These are phyloP conservation scores for Chionoecetes opilio DNA, from an alignment of 1,140 invertebrate genomes.

Conservation along the genomic window DNA sequence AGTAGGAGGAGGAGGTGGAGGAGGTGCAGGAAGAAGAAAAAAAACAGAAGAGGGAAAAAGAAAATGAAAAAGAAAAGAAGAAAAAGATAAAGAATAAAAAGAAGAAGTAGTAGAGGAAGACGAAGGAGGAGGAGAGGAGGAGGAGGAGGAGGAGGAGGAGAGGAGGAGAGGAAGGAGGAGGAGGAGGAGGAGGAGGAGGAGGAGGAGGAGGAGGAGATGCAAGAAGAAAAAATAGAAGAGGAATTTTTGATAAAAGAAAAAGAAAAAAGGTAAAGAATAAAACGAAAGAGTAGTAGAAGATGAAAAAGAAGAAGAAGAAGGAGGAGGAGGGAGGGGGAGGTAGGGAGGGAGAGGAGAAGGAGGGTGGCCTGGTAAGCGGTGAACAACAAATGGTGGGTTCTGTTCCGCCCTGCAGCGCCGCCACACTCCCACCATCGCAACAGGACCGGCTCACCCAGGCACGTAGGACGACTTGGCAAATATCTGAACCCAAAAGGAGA, in stretches of 20 bases:
- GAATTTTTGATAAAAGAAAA: too few relatives aligned
- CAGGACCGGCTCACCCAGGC: not conserved
- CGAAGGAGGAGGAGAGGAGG: too few relatives aligned
- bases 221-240: too few relatives aligned
- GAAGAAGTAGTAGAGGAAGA: too few relatives aligned
- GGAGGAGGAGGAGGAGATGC: constrained; percentile 42
- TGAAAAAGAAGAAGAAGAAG: not conserved
- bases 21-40: too few relatives aligned
- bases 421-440: not conserved
- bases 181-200: constrained; percentile 39
- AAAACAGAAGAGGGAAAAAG: too few relatives aligned
- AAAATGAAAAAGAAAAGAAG: too few relatives aligned
- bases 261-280: too few relatives aligned
- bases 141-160: too few relatives aligned
- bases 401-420: not conserved
- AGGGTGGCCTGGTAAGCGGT: not conserved
- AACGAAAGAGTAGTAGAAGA: too few relatives aligned
- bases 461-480: not conserved
- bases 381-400: constrained; percentile 49
- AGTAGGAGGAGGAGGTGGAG: too few relatives aligned
- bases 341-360: constrained; percentile 28
- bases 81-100: too few relatives aligned
- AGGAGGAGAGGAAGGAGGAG: not conserved
- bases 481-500: not conserved
- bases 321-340: not conserved